These are phyloP conservation scores for Apocheima hispidaria DNA, from an alignment of 2,888 invertebrate genomes.

Conservation along the genomic window DNA sequence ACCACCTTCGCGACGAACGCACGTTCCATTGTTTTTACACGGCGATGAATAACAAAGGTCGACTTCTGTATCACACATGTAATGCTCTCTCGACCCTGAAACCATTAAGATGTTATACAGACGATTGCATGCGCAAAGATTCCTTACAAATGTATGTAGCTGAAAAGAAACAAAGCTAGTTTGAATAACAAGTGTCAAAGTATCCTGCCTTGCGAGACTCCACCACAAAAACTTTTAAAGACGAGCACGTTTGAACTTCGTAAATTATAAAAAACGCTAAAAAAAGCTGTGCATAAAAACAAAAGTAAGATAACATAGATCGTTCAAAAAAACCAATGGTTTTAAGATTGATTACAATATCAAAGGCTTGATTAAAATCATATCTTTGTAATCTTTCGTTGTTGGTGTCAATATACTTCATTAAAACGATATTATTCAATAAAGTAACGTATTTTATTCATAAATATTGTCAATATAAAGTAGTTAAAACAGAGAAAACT, in stretches of 20 bases:
- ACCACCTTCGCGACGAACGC: slow-evolving; percentile 94
- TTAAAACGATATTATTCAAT: no score
- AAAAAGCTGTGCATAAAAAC: not conserved
- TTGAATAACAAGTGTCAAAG: slow-evolving; percentile 13
- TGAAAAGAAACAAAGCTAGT: not conserved
- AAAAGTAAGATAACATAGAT: not conserved
- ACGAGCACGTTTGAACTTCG: not conserved
- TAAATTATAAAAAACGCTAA: not conserved
- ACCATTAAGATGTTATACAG: not conserved
- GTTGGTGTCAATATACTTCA: no score
- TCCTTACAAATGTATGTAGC: no score
- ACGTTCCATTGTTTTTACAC: slow-evolving; percentile 95
- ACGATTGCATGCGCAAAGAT: no score
- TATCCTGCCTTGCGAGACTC: slow-evolving; percentile 24
- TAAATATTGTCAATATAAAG: no score
- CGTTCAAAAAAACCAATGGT: no score
- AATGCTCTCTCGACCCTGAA: slow-evolving; percentile 93
- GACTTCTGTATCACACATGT: slow-evolving; percentile 97
- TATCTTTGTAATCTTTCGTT: no score
- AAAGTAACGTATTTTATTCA: no score
- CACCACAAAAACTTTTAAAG: not conserved
- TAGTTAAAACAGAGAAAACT: slow-evolving; percentile 21
- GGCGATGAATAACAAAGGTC: slow-evolving; percentile 98
- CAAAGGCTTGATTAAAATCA: no score
- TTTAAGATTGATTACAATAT: no score